Evolutionary conservation across 2,888 invertebrate genomes (phyloP).

Genomic region (Rhopalosiphum nymphaeae): DNA sequence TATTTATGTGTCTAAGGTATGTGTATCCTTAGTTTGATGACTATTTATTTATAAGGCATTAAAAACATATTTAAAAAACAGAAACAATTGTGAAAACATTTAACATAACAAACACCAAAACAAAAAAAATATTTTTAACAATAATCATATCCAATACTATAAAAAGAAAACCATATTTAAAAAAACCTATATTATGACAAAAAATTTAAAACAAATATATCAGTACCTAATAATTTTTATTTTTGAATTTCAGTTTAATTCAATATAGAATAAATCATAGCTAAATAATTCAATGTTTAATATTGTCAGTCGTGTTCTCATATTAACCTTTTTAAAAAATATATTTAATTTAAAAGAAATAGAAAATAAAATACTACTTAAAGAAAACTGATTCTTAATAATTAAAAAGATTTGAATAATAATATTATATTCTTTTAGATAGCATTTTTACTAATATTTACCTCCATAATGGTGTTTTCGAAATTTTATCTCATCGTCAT

Average conservation of each 20-base stretch:
- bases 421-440: neutral
- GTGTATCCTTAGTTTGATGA: too few relatives aligned
- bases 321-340: too few relatives aligned
- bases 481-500: constrained; percentile 37
- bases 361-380: neutral
- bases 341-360: neutral
- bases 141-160: neutral
- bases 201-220: neutral
- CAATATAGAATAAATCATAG: neutral
- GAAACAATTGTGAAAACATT: too few relatives aligned
- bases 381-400: neutral
- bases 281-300: neutral
- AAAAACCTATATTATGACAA: neutral
- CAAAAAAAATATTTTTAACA: neutral
- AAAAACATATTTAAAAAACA: too few relatives aligned
- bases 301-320: too few relatives aligned
- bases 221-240: neutral
- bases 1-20: too few relatives aligned
- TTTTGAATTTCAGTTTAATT: neutral
- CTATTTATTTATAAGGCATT: too few relatives aligned
- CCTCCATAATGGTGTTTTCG: constrained; percentile 7
- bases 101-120: too few relatives aligned
- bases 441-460: neutral
- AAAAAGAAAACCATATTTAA: neutral
- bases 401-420: neutral